Evolutionary conservation across 1,140 invertebrate genomes (phyloP), one percentile per base, ranked within the genome.

Genomic region (Tribolium castaneum): DNA sequence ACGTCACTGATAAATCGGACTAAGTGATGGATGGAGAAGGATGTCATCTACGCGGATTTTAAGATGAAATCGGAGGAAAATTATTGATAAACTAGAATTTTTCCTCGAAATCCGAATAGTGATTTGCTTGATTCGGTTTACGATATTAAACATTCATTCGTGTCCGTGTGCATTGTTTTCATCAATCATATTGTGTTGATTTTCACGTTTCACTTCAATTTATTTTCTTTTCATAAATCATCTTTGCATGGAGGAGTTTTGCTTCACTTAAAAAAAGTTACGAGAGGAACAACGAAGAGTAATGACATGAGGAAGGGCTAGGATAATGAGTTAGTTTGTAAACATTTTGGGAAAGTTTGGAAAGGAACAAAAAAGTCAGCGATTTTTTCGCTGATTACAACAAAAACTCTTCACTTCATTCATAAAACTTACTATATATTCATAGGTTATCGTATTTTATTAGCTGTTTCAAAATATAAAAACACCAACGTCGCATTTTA

Each of bases 41-140:
- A 66, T 66, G 59, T 66, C 59, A 66, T 66, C 59, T 13, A 35
- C 59, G 35, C 25, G 9, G 59, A 66, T 66, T 66, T 66, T 66
- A 13, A 66, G 14, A 35, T 12, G 13, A 52, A 52, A 14, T 52
- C 51, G 7, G 54, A 19, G 10, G 9, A 12, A 12, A n/a, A 19
- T 22, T 59, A 19, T 59, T 22, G 5, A 19, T 30, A 59, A 59
- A 59, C 9, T 59, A 12, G 52, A 56, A 19, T 22, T 56, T 56
- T 54, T 9, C 16, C 19, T 54, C 16, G 16, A 10, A 30, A 50
- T 50, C 9, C 1, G 49, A 50, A 25, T 62, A 6, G 13, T 62
- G 19, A 22, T 10, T 25, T 62, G 10, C 19, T 62, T 62, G 3
- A 62, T 62, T 19, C 16, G 34, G 7, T 62, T 62, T 62, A 25